Base-by-base conservation (phyloP, 2,113 vertebrate genomes). In the Hippocampus abdominalis region DNA sequence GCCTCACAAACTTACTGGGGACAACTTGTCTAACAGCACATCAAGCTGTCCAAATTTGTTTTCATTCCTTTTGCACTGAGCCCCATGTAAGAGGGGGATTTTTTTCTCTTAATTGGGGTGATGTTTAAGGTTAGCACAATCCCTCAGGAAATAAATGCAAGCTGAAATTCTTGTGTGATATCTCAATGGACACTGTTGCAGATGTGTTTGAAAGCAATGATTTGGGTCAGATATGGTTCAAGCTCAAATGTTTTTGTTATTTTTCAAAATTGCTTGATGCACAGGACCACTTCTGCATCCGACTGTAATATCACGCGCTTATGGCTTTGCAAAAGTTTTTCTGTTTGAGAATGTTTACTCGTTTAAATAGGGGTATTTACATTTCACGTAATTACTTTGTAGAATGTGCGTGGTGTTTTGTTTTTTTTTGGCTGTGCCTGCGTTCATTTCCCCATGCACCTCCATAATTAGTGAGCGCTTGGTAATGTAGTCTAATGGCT, bases 401-500 rank as follows among this genome's bases (percentile, higher is more conserved):
- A 36, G 32, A 36, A 11, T 25, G 54, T 44, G 53, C 6, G 54
- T 12, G 3, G 2, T 63, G 48, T 53, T 1, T 39, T n/a, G n/a
- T n/a, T 68, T 64, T 21, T 32, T 36, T 68, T 64, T 1, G 21
- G 32, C 49, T 51, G 59, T 20, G 20, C 64, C 27, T 66, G 62
- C 44, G 70, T 64, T 64, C 27, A 63, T 65, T 71, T 83, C 74
- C 72, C 68, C 54, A 60, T 73, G 87, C 81, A 75, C 71, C 80
- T 77, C 70, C 25, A 8, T 87, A 89, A 89, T 89, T 87, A 82
- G 79, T 71, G 74, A 81, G 76, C 77, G 86, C 79, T 83, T 75
- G 57, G 69, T 84, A 84, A 87, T 88, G 81, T 74, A 82, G 76
- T 79, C 77, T 87, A 86, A 87, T 87, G 80, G 81, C 78, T 90